Conservation (phyloP, 2,797 vertebrate genomes). For the Acomys russatus region DNA sequence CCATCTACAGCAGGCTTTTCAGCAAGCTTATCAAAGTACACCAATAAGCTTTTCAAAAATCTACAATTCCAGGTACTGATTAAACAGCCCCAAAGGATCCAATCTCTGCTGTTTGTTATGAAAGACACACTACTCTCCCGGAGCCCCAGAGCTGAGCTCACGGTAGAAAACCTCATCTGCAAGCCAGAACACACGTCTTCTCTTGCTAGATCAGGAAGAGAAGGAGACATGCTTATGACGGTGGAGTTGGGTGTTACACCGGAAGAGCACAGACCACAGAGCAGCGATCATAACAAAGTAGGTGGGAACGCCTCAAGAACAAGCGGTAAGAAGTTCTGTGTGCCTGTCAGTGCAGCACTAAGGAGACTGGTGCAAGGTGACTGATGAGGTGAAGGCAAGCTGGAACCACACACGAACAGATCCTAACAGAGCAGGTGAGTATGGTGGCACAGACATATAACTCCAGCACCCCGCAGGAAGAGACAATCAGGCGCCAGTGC, state of each 20-base stretch:
- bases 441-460: background rate
- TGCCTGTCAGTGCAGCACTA: too few relatives aligned
- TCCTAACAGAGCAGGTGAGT: too few relatives aligned
- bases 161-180: background rate
- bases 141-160: background rate
- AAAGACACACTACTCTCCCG: background rate
- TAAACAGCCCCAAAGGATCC: background rate
- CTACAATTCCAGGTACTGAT: conserved; percentile 44
- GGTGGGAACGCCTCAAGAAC: background rate
- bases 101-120: background rate
- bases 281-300: background rate
- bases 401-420: too few relatives aligned
- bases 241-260: background rate
- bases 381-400: background rate
- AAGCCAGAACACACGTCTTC: background rate
- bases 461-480: background rate
- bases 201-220: background rate
- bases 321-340: background rate
- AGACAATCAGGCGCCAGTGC: background rate
- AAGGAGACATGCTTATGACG: background rate
- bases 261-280: background rate
- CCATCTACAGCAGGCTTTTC: conserved; percentile 14
- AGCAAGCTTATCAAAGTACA: conserved; percentile 57
- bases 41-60: background rate
- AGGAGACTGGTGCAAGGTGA: background rate